Conservation (phyloP, 2,888 invertebrate species). For the Lymantria monacha region DNA sequence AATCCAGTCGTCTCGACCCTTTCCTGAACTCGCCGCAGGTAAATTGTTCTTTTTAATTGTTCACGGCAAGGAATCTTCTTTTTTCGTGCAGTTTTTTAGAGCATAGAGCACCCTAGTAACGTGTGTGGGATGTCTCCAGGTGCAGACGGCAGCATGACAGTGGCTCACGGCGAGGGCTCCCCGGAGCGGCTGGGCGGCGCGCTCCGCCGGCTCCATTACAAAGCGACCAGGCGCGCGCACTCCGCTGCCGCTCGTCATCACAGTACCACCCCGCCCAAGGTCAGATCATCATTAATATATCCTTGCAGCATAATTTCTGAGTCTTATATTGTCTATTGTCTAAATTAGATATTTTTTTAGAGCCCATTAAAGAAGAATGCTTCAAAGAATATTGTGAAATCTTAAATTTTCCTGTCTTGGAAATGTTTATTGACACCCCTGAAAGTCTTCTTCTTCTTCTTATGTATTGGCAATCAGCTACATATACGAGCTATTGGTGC, state of each 20-base stretch:
- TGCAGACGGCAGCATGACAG: slow-evolving; percentile 77
- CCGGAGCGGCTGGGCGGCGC: slow-evolving; percentile 80
- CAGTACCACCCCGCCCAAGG: slow-evolving; percentile 55
- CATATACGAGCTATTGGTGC: too few species aligned
- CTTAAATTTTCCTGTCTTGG: too few species aligned
- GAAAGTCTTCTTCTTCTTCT: too few species aligned
- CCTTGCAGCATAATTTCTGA: too few species aligned
- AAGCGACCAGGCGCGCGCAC: slow-evolving; percentile 81
- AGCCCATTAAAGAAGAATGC: too few species aligned
- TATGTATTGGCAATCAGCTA: too few species aligned
- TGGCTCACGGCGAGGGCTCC: slow-evolving; percentile 70
- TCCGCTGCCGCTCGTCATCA: slow-evolving; percentile 66
- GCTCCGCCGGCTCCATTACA: slow-evolving; percentile 85
- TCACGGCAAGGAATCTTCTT: background rate
- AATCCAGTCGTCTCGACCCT: slow-evolving; percentile 79
- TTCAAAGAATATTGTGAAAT: too few species aligned
- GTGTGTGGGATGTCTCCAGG: slow-evolving; percentile 37
- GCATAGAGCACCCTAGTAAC: too few species aligned
- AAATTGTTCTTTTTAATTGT: slow-evolving; percentile 19
- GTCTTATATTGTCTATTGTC: too few species aligned
- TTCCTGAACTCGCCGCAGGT: slow-evolving; percentile 79
- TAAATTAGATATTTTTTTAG: too few species aligned
- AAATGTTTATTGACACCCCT: too few species aligned
- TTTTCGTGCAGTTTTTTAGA: too few species aligned
- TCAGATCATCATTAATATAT: slow-evolving; percentile 21